phyloP scores from a whole-genome alignment of 2,797 vertebrate genomes.

The Todus mexicanus region DNA sequence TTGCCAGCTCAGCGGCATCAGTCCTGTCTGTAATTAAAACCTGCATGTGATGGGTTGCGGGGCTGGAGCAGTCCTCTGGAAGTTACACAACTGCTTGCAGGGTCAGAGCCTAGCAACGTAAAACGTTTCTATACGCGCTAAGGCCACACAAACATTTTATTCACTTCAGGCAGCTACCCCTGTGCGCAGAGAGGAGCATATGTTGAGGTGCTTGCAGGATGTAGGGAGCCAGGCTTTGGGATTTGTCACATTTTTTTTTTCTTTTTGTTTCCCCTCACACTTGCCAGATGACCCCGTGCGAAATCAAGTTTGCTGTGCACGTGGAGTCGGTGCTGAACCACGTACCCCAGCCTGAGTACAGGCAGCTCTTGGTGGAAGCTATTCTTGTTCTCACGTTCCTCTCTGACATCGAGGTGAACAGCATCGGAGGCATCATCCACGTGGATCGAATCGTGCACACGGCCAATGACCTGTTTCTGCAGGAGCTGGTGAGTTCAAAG shows the following conservation, averaged over 20 bases:
- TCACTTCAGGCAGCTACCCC: background rate
- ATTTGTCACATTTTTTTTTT: background rate
- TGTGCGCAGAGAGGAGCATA: background rate
- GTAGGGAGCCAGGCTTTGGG: background rate
- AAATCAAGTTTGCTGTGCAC: slow-evolving; percentile 98
- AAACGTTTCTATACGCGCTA: background rate
- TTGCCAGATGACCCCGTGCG: slow-evolving; percentile 90
- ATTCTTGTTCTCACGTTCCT: slow-evolving; percentile 90
- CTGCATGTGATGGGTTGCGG: background rate
- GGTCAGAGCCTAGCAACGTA: background rate
- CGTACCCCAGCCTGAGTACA: slow-evolving; percentile 93
- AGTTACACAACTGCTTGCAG: background rate
- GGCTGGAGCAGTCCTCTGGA: background rate
- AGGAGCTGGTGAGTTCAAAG: slow-evolving; percentile 85
- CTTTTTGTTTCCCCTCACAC: background rate
- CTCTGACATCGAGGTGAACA: slow-evolving; percentile 88
- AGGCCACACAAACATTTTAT: background rate
- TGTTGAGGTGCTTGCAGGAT: background rate
- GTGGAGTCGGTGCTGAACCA: slow-evolving; percentile 97
- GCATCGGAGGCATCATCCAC: slow-evolving; percentile 89
- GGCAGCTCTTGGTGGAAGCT: slow-evolving; percentile 94
- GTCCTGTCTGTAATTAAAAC: background rate
- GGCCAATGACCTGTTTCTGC: slow-evolving; percentile 93
- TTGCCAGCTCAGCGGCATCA: background rate
- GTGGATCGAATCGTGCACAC: slow-evolving; percentile 90